Conservation (phyloP, 2,888 invertebrate genomes). For the Tenthredo livida region DNA sequence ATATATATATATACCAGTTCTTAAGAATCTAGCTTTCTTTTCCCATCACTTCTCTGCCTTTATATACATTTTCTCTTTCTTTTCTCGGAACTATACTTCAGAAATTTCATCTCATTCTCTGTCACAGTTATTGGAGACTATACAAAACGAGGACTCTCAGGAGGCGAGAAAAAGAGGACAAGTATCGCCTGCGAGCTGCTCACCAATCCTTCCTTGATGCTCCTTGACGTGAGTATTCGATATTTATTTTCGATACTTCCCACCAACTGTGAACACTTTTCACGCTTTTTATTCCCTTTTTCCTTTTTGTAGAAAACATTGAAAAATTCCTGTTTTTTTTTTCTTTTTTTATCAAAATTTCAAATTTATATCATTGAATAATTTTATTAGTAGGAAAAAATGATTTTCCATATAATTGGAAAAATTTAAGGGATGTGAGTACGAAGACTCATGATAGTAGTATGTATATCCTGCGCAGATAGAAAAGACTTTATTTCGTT, state of each 20-base stretch:
- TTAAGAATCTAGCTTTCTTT: conserved; percentile 26
- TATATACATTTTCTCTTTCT: background rate
- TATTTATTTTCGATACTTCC: conserved; percentile 29
- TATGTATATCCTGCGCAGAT: background rate
- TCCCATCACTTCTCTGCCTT: background rate
- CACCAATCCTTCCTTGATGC: conserved; percentile 89
- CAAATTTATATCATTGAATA: background rate
- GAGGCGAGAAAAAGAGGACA: conserved; percentile 91
- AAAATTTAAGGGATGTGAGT: background rate
- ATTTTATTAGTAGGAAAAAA: background rate
- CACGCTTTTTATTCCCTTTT: conserved; percentile 3
- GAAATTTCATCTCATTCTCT: background rate
- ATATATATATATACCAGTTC: background rate
- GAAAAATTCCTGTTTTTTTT: background rate
- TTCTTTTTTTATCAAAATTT: background rate
- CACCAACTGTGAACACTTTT: background rate
- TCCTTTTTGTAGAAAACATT: background rate
- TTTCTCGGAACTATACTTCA: conserved; percentile 3
- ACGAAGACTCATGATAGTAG: too few relatives aligned
- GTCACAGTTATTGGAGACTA: conserved; percentile 86
- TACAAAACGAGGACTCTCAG: conserved; percentile 87
- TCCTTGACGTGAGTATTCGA: conserved; percentile 85
- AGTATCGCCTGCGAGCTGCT: conserved; percentile 91
- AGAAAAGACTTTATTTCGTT: background rate
- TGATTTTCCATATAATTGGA: background rate